phyloP scores from a whole-genome alignment of 2,888 invertebrate genomes.

The Meghimatium bilineatum region DNA sequence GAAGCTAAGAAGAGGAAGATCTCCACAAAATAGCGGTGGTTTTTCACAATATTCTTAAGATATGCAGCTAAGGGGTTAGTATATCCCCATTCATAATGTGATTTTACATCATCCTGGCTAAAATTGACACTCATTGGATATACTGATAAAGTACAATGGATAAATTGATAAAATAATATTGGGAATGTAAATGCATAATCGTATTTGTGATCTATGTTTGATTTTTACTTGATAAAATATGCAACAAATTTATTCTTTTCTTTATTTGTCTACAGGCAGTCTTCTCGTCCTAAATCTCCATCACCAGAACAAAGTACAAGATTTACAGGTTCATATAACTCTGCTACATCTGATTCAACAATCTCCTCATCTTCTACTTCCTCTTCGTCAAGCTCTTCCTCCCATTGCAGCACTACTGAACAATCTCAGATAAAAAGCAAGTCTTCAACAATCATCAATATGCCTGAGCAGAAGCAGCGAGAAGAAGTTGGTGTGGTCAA shows the following conservation, averaged over 20 bases:
- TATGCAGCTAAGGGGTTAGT: too few species aligned
- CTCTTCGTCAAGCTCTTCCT: neutral
- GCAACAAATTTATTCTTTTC: neutral
- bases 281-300: neutral
- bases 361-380: constrained; percentile 18
- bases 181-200: too few species aligned
- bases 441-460: constrained; percentile 61
- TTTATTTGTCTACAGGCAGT: neutral
- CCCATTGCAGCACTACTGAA: neutral
- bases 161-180: too few species aligned
- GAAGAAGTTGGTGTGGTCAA: constrained; percentile 61
- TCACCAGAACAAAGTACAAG: constrained; percentile 1
- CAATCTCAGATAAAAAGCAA: constrained; percentile 42
- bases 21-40: too few species aligned
- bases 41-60: too few species aligned
- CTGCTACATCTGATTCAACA: neutral
- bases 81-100: too few species aligned
- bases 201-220: too few species aligned
- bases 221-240: neutral
- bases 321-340: neutral
- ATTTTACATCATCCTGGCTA: too few species aligned
- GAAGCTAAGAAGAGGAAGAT: too few species aligned
- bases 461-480: constrained; percentile 52
- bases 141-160: too few species aligned
- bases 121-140: too few species aligned